Evolutionary conservation across 92 coral and sea anemone species (phyloP).

Genomic region (Blastomussa wellsi): DNA sequence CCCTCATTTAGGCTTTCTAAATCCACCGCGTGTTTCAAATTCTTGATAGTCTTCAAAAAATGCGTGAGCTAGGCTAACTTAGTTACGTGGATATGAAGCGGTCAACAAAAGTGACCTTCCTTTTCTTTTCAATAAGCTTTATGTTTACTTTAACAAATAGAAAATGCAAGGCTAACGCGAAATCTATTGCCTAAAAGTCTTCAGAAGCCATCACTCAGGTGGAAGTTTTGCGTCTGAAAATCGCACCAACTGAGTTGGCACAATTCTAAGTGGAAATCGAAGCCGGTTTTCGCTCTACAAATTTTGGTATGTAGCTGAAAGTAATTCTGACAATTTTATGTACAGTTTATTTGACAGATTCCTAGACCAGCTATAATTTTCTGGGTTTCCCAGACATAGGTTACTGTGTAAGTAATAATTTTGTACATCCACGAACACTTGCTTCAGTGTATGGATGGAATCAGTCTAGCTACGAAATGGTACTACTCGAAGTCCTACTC

Average conservation of each 20-base stretch:
- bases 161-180: background rate
- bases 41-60: no score
- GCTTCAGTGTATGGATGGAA: no score
- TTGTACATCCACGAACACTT: no score
- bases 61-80: background rate
- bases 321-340: background rate
- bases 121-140: background rate
- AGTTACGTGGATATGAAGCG: background rate
- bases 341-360: no score
- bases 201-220: background rate
- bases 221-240: background rate
- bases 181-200: background rate
- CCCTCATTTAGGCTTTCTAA: background rate
- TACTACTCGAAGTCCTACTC: no score
- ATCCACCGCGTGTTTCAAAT: no score
- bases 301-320: background rate
- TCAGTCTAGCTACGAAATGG: no score
- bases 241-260: background rate
- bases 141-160: background rate
- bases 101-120: background rate
- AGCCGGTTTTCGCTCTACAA: background rate
- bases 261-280: background rate
- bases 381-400: no score
- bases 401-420: no score
- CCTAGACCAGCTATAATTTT: no score